phyloP scores from a whole-genome alignment of 1,140 invertebrate genomes.

The Drosophila equinoxialis region DNA sequence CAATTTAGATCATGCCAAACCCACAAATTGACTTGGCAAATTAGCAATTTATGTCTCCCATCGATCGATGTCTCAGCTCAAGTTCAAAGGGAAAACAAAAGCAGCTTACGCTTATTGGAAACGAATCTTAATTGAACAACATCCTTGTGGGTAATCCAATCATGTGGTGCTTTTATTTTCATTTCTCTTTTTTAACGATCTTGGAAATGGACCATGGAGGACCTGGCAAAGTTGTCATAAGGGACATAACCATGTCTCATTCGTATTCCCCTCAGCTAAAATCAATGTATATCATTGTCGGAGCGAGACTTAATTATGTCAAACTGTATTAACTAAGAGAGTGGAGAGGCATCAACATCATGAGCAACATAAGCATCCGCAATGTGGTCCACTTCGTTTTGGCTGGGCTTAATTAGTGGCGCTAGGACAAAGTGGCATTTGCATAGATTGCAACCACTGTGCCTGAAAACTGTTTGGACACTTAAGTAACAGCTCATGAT shows the following conservation, averaged over 20 bases:
- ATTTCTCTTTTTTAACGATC: too few relatives aligned
- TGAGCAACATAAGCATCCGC: neutral
- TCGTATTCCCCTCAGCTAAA: slow-evolving; percentile 13
- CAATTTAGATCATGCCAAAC: too few relatives aligned
- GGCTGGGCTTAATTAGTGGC: slow-evolving; percentile 39
- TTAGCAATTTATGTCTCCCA: neutral
- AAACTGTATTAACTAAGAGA: slow-evolving; percentile 38
- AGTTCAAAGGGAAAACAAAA: neutral
- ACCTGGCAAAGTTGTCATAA: slow-evolving; percentile 45
- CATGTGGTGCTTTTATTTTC: neutral
- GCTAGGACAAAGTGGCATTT: slow-evolving; percentile 14
- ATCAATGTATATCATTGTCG: neutral
- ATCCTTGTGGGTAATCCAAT: neutral
- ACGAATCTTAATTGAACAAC: too few relatives aligned
- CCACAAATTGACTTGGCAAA: neutral
- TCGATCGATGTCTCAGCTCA: too few relatives aligned
- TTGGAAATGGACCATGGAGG: too few relatives aligned
- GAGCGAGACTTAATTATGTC: slow-evolving; percentile 49
- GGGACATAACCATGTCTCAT: slow-evolving; percentile 21
- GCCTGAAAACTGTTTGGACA: slow-evolving; percentile 21
- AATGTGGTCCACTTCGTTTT: neutral
- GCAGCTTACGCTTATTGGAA: neutral
- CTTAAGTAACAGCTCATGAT: slow-evolving; percentile 62
- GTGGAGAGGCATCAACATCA: neutral
- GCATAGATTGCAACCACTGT: slow-evolving; percentile 24